Base-by-base conservation (phyloP, 2,113 vertebrate species). In the Mastomys natalensis region DNA sequence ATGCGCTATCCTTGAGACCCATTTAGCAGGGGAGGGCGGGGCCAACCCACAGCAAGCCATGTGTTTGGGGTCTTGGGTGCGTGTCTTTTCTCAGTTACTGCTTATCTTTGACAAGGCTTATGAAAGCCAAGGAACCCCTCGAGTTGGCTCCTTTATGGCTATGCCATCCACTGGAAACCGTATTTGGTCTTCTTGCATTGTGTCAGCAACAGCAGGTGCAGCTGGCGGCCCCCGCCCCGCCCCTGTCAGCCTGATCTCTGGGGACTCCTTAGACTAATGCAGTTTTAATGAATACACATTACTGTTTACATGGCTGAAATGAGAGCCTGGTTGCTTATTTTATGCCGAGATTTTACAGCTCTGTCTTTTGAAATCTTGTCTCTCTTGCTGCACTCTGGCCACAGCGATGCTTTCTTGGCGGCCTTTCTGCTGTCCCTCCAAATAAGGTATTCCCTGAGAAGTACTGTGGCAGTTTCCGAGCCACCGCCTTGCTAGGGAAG, bases 251-350 rank as follows among this genome's bases (percentile, higher is more conserved):
- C 53, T 0, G 0, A 5, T 89, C 97, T 91, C 96, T 48, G 78
- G 95, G 95, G 98, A 87, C 96, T 96, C 82, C 87, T 96, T 92
- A 95, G 78, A 84, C 95, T 95, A 91, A 97, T 96, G 97, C 92
- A 95, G 96, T 96, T 97, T 96, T 97, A 97, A 97, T 98, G 97
- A 98, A 97, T 94, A 95, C 89, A 92, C 87, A 95, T 97, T 74
- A 84, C 82, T 97, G 93, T 97, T 96, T 97, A 88, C 95, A 93
- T 40, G 96, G 64, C 92, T 94, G 95, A 87, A 91, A 84, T 12
- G 74, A 82, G 92, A 87, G 40, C 37, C 91, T 84, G 93, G 89
- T 40, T 94, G 96, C 92, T 95, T 94, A 43, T 94, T 96, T 97
- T 80, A 94, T 64, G 68, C 77, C 0, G 58, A 97, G 58, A 89